phyloP scores from a whole-genome alignment of 2,888 invertebrate species.

The Endotricha flammealis region DNA sequence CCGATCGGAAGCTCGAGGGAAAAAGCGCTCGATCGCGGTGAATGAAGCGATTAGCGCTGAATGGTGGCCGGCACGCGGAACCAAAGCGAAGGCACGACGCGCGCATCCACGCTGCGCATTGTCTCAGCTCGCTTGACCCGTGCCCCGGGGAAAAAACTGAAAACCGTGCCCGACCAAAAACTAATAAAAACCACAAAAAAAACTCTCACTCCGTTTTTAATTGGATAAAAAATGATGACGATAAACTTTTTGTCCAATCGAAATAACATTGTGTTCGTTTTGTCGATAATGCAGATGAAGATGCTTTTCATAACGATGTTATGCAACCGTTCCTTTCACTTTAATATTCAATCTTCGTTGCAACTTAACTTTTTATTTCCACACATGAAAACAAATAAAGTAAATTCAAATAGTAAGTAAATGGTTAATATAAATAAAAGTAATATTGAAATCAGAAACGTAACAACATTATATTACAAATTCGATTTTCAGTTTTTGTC shows the following conservation, averaged over 20 bases:
- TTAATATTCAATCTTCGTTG: background rate
- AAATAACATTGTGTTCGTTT: slow-evolving; percentile 2
- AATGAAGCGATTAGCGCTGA: slow-evolving; percentile 77
- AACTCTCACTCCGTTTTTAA: slow-evolving; percentile 51
- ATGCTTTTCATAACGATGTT: slow-evolving; percentile 14
- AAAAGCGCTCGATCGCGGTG: slow-evolving; percentile 59
- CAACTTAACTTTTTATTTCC: too few relatives aligned
- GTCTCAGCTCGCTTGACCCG: slow-evolving; percentile 74
- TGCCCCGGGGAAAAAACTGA: slow-evolving; percentile 67
- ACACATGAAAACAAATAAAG: too few relatives aligned
- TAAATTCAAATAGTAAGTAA: too few relatives aligned
- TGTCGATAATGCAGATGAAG: slow-evolving; percentile 31
- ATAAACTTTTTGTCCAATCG: slow-evolving; percentile 40
- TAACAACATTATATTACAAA: too few relatives aligned
- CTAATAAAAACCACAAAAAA: slow-evolving; percentile 45
- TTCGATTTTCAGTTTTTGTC: too few relatives aligned
- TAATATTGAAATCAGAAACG: too few relatives aligned
- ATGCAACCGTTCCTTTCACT: slow-evolving; percentile 5
- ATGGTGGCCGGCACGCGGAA: slow-evolving; percentile 70
- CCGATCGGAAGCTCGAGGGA: slow-evolving; percentile 61
- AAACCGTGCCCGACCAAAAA: slow-evolving; percentile 53
- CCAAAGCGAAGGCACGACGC: slow-evolving; percentile 61
- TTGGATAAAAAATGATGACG: slow-evolving; percentile 57
- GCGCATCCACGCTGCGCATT: slow-evolving; percentile 56
- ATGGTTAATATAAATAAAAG: too few relatives aligned